phyloP scores from a whole-genome alignment of 2,888 invertebrate species.

The Coleophora deauratella region DNA sequence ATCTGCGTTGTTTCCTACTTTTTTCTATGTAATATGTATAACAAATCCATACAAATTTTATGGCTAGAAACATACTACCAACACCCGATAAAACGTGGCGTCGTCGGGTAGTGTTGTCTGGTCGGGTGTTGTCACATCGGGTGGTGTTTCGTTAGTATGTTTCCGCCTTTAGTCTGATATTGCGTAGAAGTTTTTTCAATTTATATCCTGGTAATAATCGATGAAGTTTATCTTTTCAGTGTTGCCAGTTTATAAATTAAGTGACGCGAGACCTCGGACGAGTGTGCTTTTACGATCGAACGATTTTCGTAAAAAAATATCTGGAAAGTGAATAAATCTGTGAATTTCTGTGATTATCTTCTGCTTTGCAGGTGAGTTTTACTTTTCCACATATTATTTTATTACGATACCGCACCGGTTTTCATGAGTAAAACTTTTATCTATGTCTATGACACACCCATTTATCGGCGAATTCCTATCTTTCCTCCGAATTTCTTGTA shows the following conservation, averaged over 20 bases:
- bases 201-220: constrained; percentile 26
- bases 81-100: too few relatives aligned
- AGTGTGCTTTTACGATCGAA: constrained; percentile 44
- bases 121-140: too few relatives aligned
- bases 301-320: constrained; percentile 35
- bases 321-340: constrained; percentile 27
- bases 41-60: too few relatives aligned
- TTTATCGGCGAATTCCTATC: constrained; percentile 40
- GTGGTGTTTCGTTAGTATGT: too few relatives aligned
- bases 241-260: too few relatives aligned
- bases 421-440: constrained; percentile 7
- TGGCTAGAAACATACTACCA: too few relatives aligned
- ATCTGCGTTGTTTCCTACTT: too few relatives aligned
- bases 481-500: constrained; percentile 22
- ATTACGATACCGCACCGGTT: too few relatives aligned
- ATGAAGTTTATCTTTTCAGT: too few relatives aligned
- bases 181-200: constrained; percentile 10
- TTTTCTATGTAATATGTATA: too few relatives aligned
- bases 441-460: constrained; percentile 61
- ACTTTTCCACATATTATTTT: not conserved
- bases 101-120: too few relatives aligned
- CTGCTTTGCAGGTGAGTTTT: constrained; percentile 32
- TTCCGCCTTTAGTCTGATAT: not conserved
- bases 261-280: constrained; percentile 54
- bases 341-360: constrained; percentile 21